These are phyloP conservation scores for Alloplasta piceator DNA, from an alignment of 2,888 invertebrate genomes.

Conservation along the genomic window DNA sequence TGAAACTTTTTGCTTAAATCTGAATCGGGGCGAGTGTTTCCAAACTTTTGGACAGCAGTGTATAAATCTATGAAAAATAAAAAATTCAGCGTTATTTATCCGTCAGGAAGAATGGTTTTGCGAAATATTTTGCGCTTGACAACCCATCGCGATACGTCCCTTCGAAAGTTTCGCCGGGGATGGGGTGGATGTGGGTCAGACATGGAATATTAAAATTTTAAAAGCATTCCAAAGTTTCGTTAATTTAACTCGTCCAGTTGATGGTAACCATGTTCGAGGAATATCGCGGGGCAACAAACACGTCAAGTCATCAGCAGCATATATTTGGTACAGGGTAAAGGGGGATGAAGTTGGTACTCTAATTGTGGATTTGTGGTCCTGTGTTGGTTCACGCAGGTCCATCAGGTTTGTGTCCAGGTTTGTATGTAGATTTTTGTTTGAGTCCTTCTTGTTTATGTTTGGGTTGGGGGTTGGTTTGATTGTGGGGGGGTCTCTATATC, in stretches of 20 bases:
- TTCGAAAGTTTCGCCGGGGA: constrained; percentile 56
- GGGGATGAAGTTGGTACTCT: too few relatives aligned
- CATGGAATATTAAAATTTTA: constrained; percentile 82
- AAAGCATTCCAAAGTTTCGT: constrained; percentile 82
- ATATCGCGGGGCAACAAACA: constrained; percentile 3
- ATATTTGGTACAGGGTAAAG: background rate
- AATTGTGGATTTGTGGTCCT: too few relatives aligned
- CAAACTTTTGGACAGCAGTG: too few relatives aligned
- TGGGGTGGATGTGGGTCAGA: constrained; percentile 76
- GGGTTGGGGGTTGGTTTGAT: too few relatives aligned
- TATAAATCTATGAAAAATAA: too few relatives aligned
- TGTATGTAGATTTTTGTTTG: too few relatives aligned
- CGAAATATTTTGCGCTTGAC: constrained; percentile 27
- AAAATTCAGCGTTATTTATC: background rate
- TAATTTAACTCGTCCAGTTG: constrained; percentile 76
- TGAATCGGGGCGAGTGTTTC: too few relatives aligned
- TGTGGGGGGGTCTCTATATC: too few relatives aligned
- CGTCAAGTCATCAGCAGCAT: constrained; percentile 18
- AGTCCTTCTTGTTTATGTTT: too few relatives aligned
- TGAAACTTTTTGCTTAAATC: too few relatives aligned
- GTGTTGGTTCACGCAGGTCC: too few relatives aligned
- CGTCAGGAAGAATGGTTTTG: background rate
- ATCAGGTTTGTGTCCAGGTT: too few relatives aligned
- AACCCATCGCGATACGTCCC: background rate
- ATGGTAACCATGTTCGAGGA: background rate